Percentiles rank a stretch among this genome's conserved stretches.
phyloP scores from a whole-genome alignment of 2,888 invertebrate genomes.

The Hydrotaea cyrtoneurina region DNA sequence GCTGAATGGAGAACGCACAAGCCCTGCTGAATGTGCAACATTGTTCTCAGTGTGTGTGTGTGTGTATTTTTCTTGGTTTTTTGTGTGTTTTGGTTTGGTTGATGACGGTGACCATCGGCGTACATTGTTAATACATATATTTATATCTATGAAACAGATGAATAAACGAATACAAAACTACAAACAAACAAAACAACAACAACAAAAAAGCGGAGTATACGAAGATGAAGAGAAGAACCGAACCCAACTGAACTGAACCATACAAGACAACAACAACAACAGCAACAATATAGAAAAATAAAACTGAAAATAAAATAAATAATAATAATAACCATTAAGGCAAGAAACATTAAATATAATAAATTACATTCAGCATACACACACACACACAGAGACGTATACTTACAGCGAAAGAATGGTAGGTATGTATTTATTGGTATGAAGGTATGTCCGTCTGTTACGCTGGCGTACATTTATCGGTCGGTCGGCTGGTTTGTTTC shows the following conservation, averaged over 20 bases:
- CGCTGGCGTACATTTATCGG: background rate
- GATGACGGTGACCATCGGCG: background rate
- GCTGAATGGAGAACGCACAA: too few species aligned
- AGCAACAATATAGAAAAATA: too few species aligned
- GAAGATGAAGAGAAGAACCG: background rate
- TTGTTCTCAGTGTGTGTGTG: background rate
- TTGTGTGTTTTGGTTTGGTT: too few species aligned
- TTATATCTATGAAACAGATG: background rate
- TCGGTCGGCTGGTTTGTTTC: background rate
- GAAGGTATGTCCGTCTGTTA: background rate
- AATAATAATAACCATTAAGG: constrained; percentile 28
- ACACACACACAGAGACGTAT: background rate
- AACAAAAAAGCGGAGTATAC: background rate
- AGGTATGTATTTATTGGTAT: background rate
- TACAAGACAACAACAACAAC: too few species aligned
- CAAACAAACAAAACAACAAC: too few species aligned
- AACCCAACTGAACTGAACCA: too few species aligned
- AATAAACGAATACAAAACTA: background rate
- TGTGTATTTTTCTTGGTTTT: background rate
- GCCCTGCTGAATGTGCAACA: too few species aligned
- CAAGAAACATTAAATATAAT: constrained; percentile 29
- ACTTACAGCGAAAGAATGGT: constrained; percentile 1
- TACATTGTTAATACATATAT: background rate
- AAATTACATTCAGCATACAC: constrained; percentile 26
- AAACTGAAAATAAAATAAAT: constrained; percentile 25